Conservation (phyloP, 1,140 invertebrate genomes). For the Calliphora vicina region DNA sequence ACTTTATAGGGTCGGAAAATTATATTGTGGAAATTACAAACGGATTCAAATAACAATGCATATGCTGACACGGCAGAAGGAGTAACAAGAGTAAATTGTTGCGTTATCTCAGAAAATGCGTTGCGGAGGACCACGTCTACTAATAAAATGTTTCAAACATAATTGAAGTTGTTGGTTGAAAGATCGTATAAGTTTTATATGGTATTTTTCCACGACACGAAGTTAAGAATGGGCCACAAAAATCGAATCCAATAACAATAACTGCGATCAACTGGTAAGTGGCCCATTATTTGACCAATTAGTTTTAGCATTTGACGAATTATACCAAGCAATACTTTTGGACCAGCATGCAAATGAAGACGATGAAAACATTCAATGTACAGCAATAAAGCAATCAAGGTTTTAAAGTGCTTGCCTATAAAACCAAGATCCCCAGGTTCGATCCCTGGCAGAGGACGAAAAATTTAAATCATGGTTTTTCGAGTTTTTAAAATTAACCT, state of each 20-base stretch:
- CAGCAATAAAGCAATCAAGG: too few relatives aligned
- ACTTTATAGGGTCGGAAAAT: too few relatives aligned
- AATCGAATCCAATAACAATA: conserved; percentile 32
- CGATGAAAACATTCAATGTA: conserved; percentile 23
- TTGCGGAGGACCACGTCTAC: conserved; percentile 42
- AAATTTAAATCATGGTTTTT: too few relatives aligned
- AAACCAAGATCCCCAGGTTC: too few relatives aligned
- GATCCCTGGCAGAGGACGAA: too few relatives aligned
- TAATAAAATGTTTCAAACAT: conserved; percentile 50
- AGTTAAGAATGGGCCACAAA: conserved; percentile 36
- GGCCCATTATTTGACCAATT: conserved; percentile 36
- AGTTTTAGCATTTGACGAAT: conserved; percentile 20
- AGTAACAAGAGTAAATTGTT: too few relatives aligned
- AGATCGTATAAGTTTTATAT: conserved; percentile 43
- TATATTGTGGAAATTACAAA: too few relatives aligned
- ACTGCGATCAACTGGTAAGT: conserved; percentile 35
- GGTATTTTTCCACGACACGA: conserved; percentile 19
- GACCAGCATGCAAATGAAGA: conserved; percentile 18
- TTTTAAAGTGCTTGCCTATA: too few relatives aligned
- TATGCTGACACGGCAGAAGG: too few relatives aligned
- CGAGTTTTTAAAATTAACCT: too few relatives aligned
- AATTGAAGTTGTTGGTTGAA: conserved; percentile 47
- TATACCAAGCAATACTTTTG: conserved; percentile 18
- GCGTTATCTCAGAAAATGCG: conserved; percentile 50
- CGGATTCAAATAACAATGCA: too few relatives aligned